Evolutionary conservation across 2,888 invertebrate genomes (phyloP), one percentile per base, ranked within the genome.

Genomic region (Acanthococcus lagerstroemiae): DNA sequence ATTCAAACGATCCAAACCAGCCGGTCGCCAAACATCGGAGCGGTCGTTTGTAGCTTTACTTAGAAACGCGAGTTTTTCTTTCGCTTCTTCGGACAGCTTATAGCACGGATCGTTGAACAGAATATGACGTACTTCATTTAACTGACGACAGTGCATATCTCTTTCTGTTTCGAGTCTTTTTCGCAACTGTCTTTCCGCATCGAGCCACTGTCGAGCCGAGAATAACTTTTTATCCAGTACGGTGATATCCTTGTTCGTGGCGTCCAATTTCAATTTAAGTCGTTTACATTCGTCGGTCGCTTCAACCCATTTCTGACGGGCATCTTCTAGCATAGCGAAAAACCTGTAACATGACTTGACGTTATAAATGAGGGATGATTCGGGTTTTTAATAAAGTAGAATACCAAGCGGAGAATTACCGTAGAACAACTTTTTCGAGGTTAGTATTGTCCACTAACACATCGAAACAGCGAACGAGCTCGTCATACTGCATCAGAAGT

Each of bases 41-140:
- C 69, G 67, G 46, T 73, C 74, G 67, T 73, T 75, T 70, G 85
- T 86, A 19, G 52, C 25, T 54, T 12, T 26, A 37, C 52, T 61
- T 5, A 91, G 78, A 74, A 88, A 88, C 15, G 87, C 86, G 24
- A 92, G 78, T 74, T 88, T 88, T 74, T 90, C 88, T 65, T 88
- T 82, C 0, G 88, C 89, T 73, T 88, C 87, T 73, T 88, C 86
- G 72, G 89, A 87, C 15, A 90, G 76, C 72, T 85, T 84, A 45
- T 82, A 67, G 52, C 61, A 52, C 2, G 50, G 67, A 63, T 70
- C 71, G n/a, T 67, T 57, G 7, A 70, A 58, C 21, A 70, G 22
- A 9, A 67, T 52, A 48, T 68, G 68, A 44, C 68, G 27, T 26
- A 69, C 54, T 54, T 67, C 58, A 17, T 67, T 67, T 27, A 71